Evolutionary conservation across 2,113 vertebrate genomes (phyloP).

Genomic region (Hylia prasina): DNA sequence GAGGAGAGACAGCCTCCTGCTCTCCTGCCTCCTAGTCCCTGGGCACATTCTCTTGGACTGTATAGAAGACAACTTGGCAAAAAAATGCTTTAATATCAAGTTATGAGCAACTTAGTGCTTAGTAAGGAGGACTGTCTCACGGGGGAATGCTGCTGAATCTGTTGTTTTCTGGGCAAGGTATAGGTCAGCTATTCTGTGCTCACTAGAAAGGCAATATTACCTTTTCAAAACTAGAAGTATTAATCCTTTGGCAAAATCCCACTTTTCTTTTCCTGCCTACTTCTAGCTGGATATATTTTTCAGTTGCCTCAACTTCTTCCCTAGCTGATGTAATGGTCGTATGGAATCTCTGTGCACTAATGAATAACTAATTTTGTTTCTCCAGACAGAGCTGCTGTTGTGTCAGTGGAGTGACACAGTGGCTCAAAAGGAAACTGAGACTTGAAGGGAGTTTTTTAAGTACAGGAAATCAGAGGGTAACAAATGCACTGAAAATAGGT

Average conservation of each 20-base stretch:
- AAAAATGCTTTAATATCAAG: background rate
- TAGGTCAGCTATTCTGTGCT: background rate
- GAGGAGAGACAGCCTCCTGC: background rate
- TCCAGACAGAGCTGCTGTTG: background rate
- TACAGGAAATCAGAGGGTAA: background rate
- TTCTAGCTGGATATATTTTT: background rate
- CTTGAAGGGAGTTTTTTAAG: background rate
- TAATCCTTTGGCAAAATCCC: background rate
- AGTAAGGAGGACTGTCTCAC: background rate
- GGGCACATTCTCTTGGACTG: background rate
- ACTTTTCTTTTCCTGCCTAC: background rate
- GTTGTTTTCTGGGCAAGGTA: background rate
- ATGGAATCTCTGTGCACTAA: conserved; percentile 3
- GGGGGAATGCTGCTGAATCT: background rate
- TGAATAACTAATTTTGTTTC: conserved; percentile 44
- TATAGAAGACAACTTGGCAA: background rate
- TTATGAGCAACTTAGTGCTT: background rate
- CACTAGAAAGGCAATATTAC: background rate
- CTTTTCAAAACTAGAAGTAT: background rate
- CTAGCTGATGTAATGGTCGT: background rate
- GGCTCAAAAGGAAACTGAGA: background rate
- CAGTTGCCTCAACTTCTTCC: background rate
- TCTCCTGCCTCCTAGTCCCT: background rate
- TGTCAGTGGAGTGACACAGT: background rate
- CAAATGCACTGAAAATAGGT: background rate